A percentile compares a stretch with the other conserved stretches of the same genome.
Conservation (phyloP, 2,797 vertebrate species). For the Lepus oiostolus region DNA sequence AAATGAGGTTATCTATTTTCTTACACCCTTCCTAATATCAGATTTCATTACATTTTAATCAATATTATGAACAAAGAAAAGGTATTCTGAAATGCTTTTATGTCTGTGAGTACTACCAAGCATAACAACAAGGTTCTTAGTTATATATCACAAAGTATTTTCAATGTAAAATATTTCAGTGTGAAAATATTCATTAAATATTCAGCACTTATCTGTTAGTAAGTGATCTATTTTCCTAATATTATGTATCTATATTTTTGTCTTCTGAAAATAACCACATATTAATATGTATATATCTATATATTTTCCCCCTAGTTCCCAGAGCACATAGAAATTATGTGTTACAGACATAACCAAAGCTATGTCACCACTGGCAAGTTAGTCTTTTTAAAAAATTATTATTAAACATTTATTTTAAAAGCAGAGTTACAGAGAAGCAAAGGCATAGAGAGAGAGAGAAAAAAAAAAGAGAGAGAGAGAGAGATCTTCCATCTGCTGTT, state of each 20-base stretch:
- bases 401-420: too few species aligned
- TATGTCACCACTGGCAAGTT: background rate
- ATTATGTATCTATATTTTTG: background rate
- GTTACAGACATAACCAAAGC: background rate
- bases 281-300: background rate
- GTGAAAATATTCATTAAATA: background rate
- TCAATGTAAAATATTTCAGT: background rate
- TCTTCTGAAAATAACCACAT: conserved; percentile 33
- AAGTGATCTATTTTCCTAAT: conserved; percentile 1
- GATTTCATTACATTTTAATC: conserved; percentile 13
- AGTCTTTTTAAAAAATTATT: too few species aligned
- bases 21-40: background rate
- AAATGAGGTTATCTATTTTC: background rate
- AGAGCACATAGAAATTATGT: background rate
- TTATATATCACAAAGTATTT: background rate
- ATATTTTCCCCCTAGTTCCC: background rate
- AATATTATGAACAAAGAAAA: background rate
- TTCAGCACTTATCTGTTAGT: background rate
- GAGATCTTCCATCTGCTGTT: too few species aligned
- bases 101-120: background rate
- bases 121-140: background rate
- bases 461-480: too few species aligned
- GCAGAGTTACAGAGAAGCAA: too few species aligned
- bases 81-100: background rate
- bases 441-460: too few species aligned